Percentiles rank a stretch among this genome's conserved stretches.
phyloP scores from a whole-genome alignment of 2,113 vertebrate species.

The Octodon degus region DNA sequence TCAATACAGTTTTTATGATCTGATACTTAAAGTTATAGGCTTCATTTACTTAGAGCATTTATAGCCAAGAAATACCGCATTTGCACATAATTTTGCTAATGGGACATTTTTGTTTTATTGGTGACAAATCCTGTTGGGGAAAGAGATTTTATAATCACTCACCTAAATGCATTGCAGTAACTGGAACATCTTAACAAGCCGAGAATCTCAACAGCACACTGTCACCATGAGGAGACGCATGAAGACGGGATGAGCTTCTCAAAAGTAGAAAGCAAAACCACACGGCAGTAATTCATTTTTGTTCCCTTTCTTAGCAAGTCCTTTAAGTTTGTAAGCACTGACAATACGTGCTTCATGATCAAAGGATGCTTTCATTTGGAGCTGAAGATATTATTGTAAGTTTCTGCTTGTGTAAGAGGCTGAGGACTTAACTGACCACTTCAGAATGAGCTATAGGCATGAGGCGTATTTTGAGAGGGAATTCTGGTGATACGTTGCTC shows the following conservation, averaged over 20 bases:
- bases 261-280: background rate
- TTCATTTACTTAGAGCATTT: conserved; percentile 23
- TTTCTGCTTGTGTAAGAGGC: background rate
- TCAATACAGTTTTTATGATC: background rate
- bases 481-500: background rate
- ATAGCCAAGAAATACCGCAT: background rate
- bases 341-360: background rate
- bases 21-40: background rate
- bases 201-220: background rate
- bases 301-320: background rate
- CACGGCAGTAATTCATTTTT: background rate
- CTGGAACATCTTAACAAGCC: background rate
- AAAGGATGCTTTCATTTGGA: background rate
- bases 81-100: background rate
- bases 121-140: background rate
- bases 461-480: background rate
- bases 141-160: background rate
- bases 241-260: background rate
- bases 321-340: background rate
- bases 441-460: background rate
- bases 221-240: background rate
- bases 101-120: conserved; percentile 10
- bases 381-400: background rate
- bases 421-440: background rate
- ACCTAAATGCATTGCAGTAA: background rate